These are phyloP conservation scores for Agrotis exclamationis DNA, from an alignment of 2,888 invertebrate genomes.

Conservation along the genomic window DNA sequence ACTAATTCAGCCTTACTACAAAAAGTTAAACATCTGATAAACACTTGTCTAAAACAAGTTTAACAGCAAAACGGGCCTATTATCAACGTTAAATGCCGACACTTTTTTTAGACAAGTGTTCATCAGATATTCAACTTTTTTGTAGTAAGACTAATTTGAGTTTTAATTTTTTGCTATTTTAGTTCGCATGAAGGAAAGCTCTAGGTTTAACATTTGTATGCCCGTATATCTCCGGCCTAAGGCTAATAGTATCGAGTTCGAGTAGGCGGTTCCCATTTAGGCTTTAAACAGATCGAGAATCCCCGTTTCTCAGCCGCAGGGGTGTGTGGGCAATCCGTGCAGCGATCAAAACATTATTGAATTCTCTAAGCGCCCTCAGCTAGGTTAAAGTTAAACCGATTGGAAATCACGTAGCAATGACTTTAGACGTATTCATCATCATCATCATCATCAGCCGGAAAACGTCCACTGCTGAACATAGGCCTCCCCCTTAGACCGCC, in stretches of 20 bases:
- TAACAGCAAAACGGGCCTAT: too few species aligned
- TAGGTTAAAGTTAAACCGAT: slow-evolving; percentile 74
- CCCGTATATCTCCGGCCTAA: slow-evolving; percentile 14
- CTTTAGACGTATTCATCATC: slow-evolving; percentile 29
- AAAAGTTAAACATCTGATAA: too few species aligned
- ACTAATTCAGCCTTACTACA: too few species aligned
- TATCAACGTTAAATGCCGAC: too few species aligned
- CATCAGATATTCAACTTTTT: too few species aligned
- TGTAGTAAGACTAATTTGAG: neutral
- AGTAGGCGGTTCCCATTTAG: slow-evolving; percentile 56
- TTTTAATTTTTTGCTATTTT: neutral
- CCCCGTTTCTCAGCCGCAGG: slow-evolving; percentile 67
- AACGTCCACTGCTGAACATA: too few species aligned
- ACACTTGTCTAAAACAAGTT: too few species aligned
- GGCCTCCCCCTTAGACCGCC: too few species aligned
- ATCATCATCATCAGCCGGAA: too few species aligned
- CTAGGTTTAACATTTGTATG: neutral
- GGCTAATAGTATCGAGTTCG: slow-evolving; percentile 56
- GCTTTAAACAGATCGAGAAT: slow-evolving; percentile 61
- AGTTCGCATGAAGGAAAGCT: neutral
- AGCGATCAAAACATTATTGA: slow-evolving; percentile 78
- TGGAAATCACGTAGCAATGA: slow-evolving; percentile 56
- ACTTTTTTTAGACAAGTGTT: too few species aligned
- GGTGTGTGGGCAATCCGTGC: slow-evolving; percentile 69
- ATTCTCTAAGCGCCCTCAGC: slow-evolving; percentile 71